Base-by-base conservation (phyloP, 2,888 invertebrate genomes). In the Lasioglossum villosulum region DNA sequence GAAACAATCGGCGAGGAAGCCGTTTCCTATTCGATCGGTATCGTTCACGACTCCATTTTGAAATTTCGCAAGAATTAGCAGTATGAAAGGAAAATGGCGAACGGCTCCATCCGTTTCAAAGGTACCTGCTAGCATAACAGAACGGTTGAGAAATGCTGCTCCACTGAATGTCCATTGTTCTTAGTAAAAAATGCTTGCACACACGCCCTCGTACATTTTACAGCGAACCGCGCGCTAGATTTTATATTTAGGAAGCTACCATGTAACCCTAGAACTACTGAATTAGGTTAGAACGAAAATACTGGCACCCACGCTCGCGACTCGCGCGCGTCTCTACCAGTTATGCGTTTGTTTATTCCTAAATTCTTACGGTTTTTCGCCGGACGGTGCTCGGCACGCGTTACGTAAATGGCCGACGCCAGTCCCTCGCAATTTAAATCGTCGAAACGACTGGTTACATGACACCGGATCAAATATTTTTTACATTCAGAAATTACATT, bases 211-310 rank as follows among this genome's bases (percentile, higher is more conserved):
- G 71, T 45, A 16, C 66, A 63, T 91, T 90, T 93, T 93, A 92
- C 90, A 90, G 90, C 83, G 89, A 92, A 91, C 89, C 91, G 87
- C 90, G 94, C 90, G 94, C 94, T 94, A 94, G 94, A 94, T 94
- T 94, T 94, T 94, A 94, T 94, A 94, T 94, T 94, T 94, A 94
- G 94, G 93, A 92, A 91, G 92, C 91, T 91, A 93, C 90, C 91
- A 88, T 93, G 94, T 94, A 94, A 94, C 94, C 92, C 92, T 93
- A 93, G 94, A 94, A 94, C 94, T 94, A 92, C 94, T 94, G 94
- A 94, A 94, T 94, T 94, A 93, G 94, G 94, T 94, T 94, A 89
- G 94, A 94, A 94, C 94, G 91, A 94, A 94, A 94, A 94, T 94
- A 94, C 89, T 89, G 84, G 84, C 93, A 90, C 93, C 93, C 90